Conservation (phyloP, 2,888 invertebrate species). For the Dicranocentrus wangi region DNA sequence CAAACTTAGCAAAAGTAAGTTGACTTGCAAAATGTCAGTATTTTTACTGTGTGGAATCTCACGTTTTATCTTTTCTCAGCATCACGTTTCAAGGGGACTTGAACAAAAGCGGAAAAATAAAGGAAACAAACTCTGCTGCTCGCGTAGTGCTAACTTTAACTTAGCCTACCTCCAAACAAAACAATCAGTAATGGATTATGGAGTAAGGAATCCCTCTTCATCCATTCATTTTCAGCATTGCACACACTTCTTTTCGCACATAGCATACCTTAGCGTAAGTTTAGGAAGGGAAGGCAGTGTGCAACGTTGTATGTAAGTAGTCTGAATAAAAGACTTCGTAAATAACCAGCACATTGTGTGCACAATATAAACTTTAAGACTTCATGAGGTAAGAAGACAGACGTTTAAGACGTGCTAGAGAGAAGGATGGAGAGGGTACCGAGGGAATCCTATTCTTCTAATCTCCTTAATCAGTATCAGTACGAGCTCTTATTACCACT, state of each 20-base stretch:
- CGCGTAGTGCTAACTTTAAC: too few relatives aligned
- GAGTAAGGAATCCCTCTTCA: too few relatives aligned
- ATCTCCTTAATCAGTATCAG: conserved; percentile 13
- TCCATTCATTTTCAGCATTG: not conserved
- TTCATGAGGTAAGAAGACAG: conserved; percentile 6
- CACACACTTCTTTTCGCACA: conserved; percentile 12
- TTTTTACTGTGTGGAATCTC: too few relatives aligned
- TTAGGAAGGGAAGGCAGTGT: too few relatives aligned
- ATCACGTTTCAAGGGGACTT: conserved; percentile 29
- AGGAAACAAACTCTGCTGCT: conserved; percentile 18
- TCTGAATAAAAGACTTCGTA: too few relatives aligned
- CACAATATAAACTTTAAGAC: too few relatives aligned
- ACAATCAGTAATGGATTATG: too few relatives aligned
- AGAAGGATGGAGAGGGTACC: not conserved
- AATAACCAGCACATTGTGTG: too few relatives aligned
- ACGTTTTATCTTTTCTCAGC: not conserved
- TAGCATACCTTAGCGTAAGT: not conserved
- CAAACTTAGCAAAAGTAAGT: too few relatives aligned
- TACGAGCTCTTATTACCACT: conserved; percentile 18
- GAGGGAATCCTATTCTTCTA: conserved; percentile 13
- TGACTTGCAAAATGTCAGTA: too few relatives aligned
- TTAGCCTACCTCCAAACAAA: too few relatives aligned
- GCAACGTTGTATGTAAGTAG: too few relatives aligned
- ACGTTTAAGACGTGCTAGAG: not conserved
- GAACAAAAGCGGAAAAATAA: conserved; percentile 28